Conservation (phyloP, 1,140 invertebrate species). For the Campoletis sonorensis region DNA sequence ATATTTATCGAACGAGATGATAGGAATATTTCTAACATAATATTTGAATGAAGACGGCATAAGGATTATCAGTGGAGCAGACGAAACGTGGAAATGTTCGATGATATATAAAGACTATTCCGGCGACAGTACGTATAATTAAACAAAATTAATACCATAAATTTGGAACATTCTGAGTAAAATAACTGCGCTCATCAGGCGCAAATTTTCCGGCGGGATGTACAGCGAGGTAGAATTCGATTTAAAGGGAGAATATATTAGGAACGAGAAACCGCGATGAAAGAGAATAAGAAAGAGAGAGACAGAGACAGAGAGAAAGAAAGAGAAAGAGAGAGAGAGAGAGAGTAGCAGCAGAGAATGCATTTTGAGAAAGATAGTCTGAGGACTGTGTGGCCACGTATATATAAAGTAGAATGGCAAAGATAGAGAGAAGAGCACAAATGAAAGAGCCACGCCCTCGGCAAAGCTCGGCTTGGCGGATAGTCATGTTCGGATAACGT, state of each 20-base stretch:
- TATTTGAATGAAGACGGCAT: too few species aligned
- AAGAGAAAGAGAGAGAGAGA: neutral
- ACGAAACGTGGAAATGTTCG: too few species aligned
- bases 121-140: too few species aligned
- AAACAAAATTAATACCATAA: too few species aligned
- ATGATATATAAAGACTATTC: too few species aligned
- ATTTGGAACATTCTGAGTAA: too few species aligned
- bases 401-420: neutral
- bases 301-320: neutral
- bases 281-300: constrained; percentile 39
- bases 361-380: neutral
- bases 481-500: constrained; percentile 44
- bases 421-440: constrained; percentile 11
- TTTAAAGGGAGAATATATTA: constrained; percentile 7
- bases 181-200: too few species aligned
- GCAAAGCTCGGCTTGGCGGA: constrained; percentile 40
- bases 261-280: constrained; percentile 22
- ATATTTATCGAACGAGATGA: too few species aligned
- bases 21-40: too few species aligned
- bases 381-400: neutral
- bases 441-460: constrained; percentile 39
- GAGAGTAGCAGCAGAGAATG: too few species aligned
- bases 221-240: neutral
- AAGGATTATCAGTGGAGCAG: too few species aligned
- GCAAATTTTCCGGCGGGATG: neutral